Evolutionary conservation across 1,140 invertebrate species (phyloP).

Genomic region (Rhagoletis zephyria): DNA sequence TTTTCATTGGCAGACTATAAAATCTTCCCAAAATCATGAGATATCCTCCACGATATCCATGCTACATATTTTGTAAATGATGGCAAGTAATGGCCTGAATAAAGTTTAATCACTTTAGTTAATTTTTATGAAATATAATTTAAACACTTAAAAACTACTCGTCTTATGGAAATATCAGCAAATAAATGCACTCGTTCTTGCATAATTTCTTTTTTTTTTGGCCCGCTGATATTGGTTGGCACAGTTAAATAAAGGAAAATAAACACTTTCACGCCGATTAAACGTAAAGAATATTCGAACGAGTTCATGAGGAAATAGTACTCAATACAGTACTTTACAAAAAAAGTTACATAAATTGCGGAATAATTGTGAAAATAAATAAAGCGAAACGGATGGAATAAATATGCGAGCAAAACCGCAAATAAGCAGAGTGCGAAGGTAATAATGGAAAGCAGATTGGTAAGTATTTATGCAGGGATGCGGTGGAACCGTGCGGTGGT

Average conservation of each 20-base stretch:
- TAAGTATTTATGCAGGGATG: neutral
- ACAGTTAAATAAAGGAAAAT: constrained; percentile 24
- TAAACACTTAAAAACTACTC: too few species aligned
- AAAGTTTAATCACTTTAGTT: too few species aligned
- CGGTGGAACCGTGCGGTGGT: neutral
- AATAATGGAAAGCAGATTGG: neutral
- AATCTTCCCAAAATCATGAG: too few species aligned
- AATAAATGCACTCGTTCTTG: too few species aligned
- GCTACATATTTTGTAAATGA: too few species aligned
- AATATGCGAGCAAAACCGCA: neutral
- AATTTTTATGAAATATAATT: too few species aligned
- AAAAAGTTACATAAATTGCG: constrained; percentile 37
- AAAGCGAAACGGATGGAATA: neutral
- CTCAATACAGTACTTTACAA: neutral
- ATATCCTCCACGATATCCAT: too few species aligned
- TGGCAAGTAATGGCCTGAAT: too few species aligned
- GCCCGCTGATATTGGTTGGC: neutral
- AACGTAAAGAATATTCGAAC: neutral
- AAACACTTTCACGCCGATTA: constrained; percentile 12
- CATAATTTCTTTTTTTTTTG: neutral
- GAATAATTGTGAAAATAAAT: constrained; percentile 34
- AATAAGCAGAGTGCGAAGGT: constrained; percentile 7
- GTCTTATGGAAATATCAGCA: too few species aligned
- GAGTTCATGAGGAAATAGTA: neutral
- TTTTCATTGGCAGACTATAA: too few species aligned